Evolutionary conservation across 2,113 vertebrate genomes (phyloP), one percentile per base, ranked within the genome.

Genomic region (Azemiops feae): DNA sequence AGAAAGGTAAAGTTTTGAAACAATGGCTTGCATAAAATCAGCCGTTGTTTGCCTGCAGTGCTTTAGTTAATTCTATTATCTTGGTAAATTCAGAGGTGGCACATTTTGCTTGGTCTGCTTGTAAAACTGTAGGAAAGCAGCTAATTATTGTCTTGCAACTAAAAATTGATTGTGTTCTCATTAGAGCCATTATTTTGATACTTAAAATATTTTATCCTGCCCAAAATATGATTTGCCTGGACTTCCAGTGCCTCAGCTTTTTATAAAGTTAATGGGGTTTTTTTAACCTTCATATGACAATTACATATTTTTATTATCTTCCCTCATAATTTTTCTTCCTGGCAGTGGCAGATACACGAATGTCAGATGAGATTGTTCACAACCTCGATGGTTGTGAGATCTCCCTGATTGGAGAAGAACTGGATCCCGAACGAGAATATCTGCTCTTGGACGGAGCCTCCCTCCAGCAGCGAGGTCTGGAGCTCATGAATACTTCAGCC

Each of bases 361-460:
- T 99, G 98, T 99, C 99, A 0, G 99, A 99, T 14, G 99, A 99
- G 25, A 99, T 99, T 18, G 99, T 99, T 93, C 99, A 99, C 97
- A 99, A 99, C 92, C 96, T 99, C 97, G 99, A 99, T 0, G 98
- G 99, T 95, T 99, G 99, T 85, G 99, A 99, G 97, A 99, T 99
- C 87, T 99, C 99, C 0, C 94, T 99, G 1, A 97, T 99, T 64
- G 99, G 99, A 87, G 99, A 99, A 94, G 99, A 99, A 97, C 95
- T 99, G 57, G 99, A 99, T 94, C 97, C 98, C 0, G 98, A 99
- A 95, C 97, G 98, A 95, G 99, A 99, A 94, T 98, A 98, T 94
- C 98, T 99, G 94, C 97, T 99, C 91, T 96, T 99, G 89, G 99
- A 99, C 91, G 97, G 98, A 96, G 98, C 98, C 1, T 96, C 98